phyloP scores from a whole-genome alignment of 2,888 invertebrate genomes.

The Caenorhabditis doughertyi region DNA sequence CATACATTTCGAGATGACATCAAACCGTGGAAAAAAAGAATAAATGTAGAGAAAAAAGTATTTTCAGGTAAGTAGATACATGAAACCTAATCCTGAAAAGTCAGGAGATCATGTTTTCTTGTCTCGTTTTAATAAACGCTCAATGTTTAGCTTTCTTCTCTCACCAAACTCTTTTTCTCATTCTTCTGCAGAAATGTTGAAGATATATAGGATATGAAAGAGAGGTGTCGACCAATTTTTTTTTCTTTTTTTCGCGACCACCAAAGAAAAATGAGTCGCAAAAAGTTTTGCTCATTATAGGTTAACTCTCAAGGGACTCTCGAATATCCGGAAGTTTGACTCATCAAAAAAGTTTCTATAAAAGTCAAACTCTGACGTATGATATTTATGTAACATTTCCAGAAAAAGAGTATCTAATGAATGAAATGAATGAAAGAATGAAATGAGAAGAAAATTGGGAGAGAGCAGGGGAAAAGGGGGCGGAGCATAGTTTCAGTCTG shows the following conservation, averaged over 20 bases:
- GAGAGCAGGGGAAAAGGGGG: constrained; percentile 1
- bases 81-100: constrained; percentile 27
- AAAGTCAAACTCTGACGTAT: constrained; percentile 17
- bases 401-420: too few relatives aligned
- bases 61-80: constrained; percentile 37
- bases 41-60: background rate
- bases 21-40: background rate
- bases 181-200: constrained; percentile 1
- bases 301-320: constrained; percentile 22
- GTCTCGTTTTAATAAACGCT: constrained; percentile 39
- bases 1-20: background rate
- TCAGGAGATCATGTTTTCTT: constrained; percentile 30
- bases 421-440: constrained; percentile 3
- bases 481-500: constrained; percentile 10
- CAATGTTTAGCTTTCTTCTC: constrained; percentile 15
- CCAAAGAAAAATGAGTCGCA: background rate
- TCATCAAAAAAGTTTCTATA: constrained; percentile 7
- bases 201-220: constrained; percentile 1
- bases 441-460: background rate
- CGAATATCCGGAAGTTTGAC: constrained; percentile 19
- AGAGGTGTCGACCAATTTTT: constrained; percentile 8
- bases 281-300: constrained; percentile 23
- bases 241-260: background rate
- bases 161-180: constrained; percentile 2
- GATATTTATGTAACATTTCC: constrained; percentile 2